Percentiles rank a stretch among this genome's conserved stretches.
Conservation (phyloP, 2,113 vertebrate species). For the Prionailurus bengalensis region DNA sequence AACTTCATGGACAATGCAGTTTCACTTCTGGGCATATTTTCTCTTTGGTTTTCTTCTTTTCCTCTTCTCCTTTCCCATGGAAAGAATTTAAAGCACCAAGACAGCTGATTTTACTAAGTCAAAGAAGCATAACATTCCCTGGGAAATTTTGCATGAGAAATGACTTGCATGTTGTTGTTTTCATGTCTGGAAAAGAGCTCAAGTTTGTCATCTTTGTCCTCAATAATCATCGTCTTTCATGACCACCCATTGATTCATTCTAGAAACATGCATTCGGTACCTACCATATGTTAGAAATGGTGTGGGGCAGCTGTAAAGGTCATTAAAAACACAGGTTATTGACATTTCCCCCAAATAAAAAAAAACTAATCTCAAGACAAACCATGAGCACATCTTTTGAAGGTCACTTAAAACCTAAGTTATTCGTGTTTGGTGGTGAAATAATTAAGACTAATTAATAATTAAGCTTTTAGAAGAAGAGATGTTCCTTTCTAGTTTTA, state of each 20-base stretch:
- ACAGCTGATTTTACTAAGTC: background rate
- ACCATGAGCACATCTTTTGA: background rate
- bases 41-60: background rate
- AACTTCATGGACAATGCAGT: background rate
- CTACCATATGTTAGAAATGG: accelerated
- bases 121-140: background rate
- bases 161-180: background rate
- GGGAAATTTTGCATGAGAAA: background rate
- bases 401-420: background rate
- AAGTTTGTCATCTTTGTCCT: background rate
- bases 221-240: background rate
- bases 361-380: background rate
- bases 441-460: background rate
- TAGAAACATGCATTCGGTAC: background rate
- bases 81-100: background rate
- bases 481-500: background rate
- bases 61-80: background rate
- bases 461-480: background rate
- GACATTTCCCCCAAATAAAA: background rate
- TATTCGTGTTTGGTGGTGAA: background rate
- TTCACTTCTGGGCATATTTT: background rate
- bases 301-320: background rate
- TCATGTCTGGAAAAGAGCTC: background rate
- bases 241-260: background rate
- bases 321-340: background rate